Evolutionary conservation across 1,140 invertebrate species (phyloP), one percentile per base, ranked within the genome.

Genomic region (Eufriesea mexicana): DNA sequence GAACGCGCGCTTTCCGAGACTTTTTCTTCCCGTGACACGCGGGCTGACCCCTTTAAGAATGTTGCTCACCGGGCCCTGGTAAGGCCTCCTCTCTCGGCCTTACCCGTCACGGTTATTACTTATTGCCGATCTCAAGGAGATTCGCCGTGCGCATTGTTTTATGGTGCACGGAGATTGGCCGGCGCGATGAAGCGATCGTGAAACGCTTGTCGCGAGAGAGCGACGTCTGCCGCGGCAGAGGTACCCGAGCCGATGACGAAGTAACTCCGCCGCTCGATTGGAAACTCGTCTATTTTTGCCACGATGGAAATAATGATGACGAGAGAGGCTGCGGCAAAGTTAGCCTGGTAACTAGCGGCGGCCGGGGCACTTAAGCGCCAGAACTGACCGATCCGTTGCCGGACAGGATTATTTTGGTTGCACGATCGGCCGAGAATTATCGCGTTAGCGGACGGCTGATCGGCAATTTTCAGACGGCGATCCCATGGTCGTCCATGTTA

Each of bases 101-200:
- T 80, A 84, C 70, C 77, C 76, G 71, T 79, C 78, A 84, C 76
- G 82, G 70, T 88, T 86, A 86, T 89, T 86, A 86, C 86, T 89
- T 82, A 84, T 86, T 78, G 81, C 78, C 77, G 80, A 86, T 89
- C 84, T 89, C 86, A 86, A 89, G 89, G 87, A 86, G 81, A 84
- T 83, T 81, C 80, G 78, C 80, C 80, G 35, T 73, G 79, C 49
- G 78, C 83, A 86, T 88, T 88, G 77, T 82, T 84, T 62, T 72
- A 79, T 79, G 80, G 82, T 47, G 78, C 67, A 75, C 28, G 14
- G 76, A 79, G 70, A 74, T 75, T 71, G 62, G 79, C 20, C 80
- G n/a, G 81, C 75, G 55, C 64, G 83, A 84, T 72, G 83, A 83
- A 84, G 83, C 83, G 79, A 80, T 84, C 79, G 83, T 64, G 83